Evolutionary conservation across 2,888 invertebrate genomes (phyloP).

Genomic region (Palloptera scutellata): DNA sequence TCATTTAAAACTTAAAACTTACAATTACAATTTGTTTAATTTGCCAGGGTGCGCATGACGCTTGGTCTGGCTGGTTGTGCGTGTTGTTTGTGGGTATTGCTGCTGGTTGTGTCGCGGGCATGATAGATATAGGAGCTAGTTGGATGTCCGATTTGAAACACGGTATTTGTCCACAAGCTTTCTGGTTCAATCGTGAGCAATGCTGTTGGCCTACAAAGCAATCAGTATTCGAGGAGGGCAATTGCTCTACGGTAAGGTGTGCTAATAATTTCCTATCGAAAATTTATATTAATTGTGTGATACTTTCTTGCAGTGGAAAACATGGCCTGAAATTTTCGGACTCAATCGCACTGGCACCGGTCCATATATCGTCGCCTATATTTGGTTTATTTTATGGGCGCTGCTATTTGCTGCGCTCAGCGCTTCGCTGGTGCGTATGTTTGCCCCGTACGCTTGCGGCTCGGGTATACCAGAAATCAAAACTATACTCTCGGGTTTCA

Average conservation of each 20-base stretch:
- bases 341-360: constrained; percentile 80
- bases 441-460: constrained; percentile 99
- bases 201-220: constrained; percentile 98
- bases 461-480: constrained; percentile 97
- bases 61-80: constrained; percentile 99
- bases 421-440: constrained; percentile 93
- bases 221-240: constrained; percentile 86
- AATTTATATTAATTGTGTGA: constrained; percentile 11
- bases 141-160: constrained; percentile 99
- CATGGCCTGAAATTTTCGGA: constrained; percentile 92
- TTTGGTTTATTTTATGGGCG: constrained; percentile 97
- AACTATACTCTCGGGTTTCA: constrained; percentile 94
- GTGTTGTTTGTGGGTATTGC: constrained; percentile 93
- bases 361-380: constrained; percentile 90
- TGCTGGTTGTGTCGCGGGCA: constrained; percentile 92
- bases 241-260: constrained; percentile 87
- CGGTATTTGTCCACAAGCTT: constrained; percentile 95
- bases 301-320: constrained; percentile 79
- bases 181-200: constrained; percentile 97
- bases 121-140: constrained; percentile 94
- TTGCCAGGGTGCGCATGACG: constrained; percentile 96
- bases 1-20: no score
- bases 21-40: no score
- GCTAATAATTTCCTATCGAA: not conserved
- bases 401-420: constrained; percentile 92